Conservation (phyloP, 2,888 invertebrate genomes). For the Polydrusus cervinus region DNA sequence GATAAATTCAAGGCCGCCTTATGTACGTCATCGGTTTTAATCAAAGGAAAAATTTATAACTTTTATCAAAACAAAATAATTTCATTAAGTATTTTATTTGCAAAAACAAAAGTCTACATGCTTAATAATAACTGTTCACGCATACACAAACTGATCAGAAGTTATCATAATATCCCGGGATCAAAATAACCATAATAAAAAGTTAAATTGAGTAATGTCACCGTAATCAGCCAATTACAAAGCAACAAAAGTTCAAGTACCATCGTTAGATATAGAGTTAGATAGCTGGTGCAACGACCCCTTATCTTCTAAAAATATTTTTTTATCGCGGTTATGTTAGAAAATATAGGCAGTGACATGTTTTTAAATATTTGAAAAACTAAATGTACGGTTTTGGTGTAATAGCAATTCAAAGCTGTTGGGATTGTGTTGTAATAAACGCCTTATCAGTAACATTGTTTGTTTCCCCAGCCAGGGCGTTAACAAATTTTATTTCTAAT, state of each 20-base stretch:
- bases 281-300: constrained; percentile 27
- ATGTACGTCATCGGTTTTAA: background rate
- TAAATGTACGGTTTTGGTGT: background rate
- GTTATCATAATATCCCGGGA: constrained; percentile 12
- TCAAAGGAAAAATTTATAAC: background rate
- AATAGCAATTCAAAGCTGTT: background rate
- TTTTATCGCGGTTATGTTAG: constrained; percentile 16
- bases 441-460: background rate
- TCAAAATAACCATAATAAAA: constrained; percentile 16
- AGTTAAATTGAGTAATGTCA: constrained; percentile 21
- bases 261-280: constrained; percentile 6
- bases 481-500: background rate
- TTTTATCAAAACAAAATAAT: background rate
- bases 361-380: constrained; percentile 19
- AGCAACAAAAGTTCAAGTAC: constrained; percentile 34
- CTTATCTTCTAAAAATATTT: constrained; percentile 36
- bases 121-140: constrained; percentile 11
- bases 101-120: constrained; percentile 2
- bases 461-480: background rate
- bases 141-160: constrained; percentile 6
- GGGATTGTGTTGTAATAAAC: background rate
- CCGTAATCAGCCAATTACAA: constrained; percentile 32
- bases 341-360: constrained; percentile 15
- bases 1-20: no score
- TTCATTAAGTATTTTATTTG: constrained; percentile 15